Conservation (phyloP, 64 coral and sea anemone species). For the Dendrophyllia cribrosa region DNA sequence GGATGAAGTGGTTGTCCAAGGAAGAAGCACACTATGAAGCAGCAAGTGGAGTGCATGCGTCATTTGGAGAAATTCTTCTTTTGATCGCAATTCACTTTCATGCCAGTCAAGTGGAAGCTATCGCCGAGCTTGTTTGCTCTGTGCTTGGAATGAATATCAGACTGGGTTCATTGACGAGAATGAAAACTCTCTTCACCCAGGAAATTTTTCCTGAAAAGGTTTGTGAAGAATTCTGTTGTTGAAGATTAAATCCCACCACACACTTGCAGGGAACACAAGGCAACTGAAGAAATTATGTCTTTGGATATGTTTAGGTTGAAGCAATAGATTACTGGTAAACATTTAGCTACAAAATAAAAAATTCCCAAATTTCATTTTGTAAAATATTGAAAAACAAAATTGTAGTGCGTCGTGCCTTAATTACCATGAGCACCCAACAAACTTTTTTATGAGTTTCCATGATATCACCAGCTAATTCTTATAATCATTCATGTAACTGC, state of each 20-base stretch:
- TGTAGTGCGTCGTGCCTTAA: too few relatives aligned
- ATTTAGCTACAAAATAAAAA: too few relatives aligned
- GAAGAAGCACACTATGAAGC: constrained; percentile 95
- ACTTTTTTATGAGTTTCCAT: too few relatives aligned
- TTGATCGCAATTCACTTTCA: constrained; percentile 98
- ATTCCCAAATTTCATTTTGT: too few relatives aligned
- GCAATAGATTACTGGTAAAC: too few relatives aligned
- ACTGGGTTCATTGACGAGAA: constrained; percentile 83
- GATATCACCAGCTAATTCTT: too few relatives aligned
- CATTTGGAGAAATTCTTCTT: constrained; percentile 95
- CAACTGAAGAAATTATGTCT: too few relatives aligned
- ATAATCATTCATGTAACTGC: too few relatives aligned
- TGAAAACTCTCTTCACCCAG: constrained; percentile 94
- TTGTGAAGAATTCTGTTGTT: background rate
- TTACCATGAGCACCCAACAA: too few relatives aligned
- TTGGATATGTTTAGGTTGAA: too few relatives aligned
- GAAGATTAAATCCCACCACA: background rate
- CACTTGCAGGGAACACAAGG: too few relatives aligned
- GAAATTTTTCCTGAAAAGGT: constrained; percentile 99
- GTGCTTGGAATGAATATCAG: constrained; percentile 91
- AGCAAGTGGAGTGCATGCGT: constrained; percentile 92
- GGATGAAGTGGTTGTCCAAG: constrained; percentile 96
- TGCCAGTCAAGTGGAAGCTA: constrained; percentile 91
- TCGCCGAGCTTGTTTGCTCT: constrained; percentile 91
- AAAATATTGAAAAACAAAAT: too few relatives aligned